Percentiles rank a stretch among this genome's conserved stretches.
Evolutionary conservation across 2,113 vertebrate species (phyloP).

Genomic region (Menidia beryllina): DNA sequence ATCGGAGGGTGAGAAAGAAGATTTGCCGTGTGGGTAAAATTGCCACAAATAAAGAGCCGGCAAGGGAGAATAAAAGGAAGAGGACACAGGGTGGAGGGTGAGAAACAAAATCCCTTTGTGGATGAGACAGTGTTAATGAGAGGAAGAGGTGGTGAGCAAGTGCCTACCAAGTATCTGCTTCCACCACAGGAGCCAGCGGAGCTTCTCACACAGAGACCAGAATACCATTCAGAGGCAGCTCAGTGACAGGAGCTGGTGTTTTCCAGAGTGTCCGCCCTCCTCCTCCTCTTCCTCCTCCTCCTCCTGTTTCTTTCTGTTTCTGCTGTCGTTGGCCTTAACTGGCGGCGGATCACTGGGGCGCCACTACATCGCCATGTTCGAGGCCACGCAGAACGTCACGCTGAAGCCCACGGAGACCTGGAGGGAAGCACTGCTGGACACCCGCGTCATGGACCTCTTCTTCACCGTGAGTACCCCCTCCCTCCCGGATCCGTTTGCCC

Average conservation of each 20-base stretch:
- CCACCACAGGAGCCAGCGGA: constrained; percentile 14
- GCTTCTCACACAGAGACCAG: constrained; percentile 28
- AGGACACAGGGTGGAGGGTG: constrained; percentile 37
- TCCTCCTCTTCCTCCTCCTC: constrained; percentile 4
- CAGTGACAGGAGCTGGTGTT: constrained; percentile 56
- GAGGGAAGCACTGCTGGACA: constrained; percentile 97
- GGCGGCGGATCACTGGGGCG: constrained; percentile 93
- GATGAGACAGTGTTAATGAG: constrained; percentile 44
- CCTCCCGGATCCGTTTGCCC: background rate
- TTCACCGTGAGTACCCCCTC: constrained; percentile 91
- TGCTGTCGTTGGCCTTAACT: constrained; percentile 97
- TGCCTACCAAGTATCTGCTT: constrained; percentile 29
- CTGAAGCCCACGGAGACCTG: constrained; percentile 98
- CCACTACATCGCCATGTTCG: constrained; percentile 99
- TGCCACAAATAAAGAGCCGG: constrained; percentile 34
- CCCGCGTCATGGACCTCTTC: constrained; percentile 98
- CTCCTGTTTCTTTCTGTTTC: constrained; percentile 53
- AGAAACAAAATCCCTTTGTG: constrained; percentile 4
- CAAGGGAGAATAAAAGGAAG: constrained; percentile 20
- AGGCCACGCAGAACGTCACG: constrained; percentile 98
- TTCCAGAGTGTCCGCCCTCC: constrained; percentile 26
- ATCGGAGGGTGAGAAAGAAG: constrained; percentile 67
- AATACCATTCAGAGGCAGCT: constrained; percentile 50
- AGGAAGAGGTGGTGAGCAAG: constrained; percentile 76
- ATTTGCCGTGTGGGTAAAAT: constrained; percentile 38